Base-by-base conservation (phyloP, 1,140 invertebrate species). In the Drosophila burlai region DNA sequence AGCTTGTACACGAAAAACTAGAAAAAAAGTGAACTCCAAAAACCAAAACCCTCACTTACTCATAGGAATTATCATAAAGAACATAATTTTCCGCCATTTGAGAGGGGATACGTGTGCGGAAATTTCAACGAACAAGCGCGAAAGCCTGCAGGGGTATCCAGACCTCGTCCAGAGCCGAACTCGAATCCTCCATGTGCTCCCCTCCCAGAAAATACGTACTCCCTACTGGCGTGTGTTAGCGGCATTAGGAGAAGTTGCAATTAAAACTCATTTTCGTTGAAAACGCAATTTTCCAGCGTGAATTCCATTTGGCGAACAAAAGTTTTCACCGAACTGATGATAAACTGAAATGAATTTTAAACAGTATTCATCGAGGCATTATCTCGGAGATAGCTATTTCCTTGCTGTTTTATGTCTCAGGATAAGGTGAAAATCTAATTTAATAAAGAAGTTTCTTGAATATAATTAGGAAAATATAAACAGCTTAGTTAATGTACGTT, bases 281-380 rank as follows among this genome's bases (percentile, higher is more conserved):
- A 89, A 90, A 90, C 79, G 79, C 85, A 87, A 82, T 90, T 82
- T 90, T 76, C 63, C 69, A 89, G 72, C 72, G 79, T 65, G 83
- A 90, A 90, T 90, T 90, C 71, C 85, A 84, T 90, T 89, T 89
- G 64, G 52, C n/a, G 52, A 77, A 68, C 57, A 59, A 77, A 77
- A 46, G 73, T 73, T 61, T 60, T 18, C 49, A 52, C 43, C 60
- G 72, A 89, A 62, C 77, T 73, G 69, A 73, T 90, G 85, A 84
- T 90, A 85, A 90, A 74, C 75, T 55, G 81, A 90, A 90, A 90
- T 90, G 81, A 81, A 90, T 90, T 90, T 85, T 90, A 90, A 90
- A 80, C 81, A 90, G 75, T 76, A 80, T 82, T 85, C 85, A 82
- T 75, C 72, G 81, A 58, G 60, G 79, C 81, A 90, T 89, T 83